Conservation (phyloP, 2,797 vertebrate species). For the Meriones psammophilus region DNA sequence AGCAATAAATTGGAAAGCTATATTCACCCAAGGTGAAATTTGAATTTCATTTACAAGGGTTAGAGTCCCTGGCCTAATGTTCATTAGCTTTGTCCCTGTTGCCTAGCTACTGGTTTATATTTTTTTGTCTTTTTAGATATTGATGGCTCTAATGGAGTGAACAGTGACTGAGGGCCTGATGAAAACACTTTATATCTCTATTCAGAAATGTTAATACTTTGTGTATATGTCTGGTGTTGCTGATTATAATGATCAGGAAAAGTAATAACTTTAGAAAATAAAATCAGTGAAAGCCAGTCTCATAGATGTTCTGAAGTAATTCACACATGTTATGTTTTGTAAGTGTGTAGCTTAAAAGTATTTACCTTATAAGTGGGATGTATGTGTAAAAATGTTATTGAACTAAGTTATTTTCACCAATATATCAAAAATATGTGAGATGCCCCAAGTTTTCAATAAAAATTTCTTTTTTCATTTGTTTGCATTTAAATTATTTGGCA, state of each 20-base stretch:
- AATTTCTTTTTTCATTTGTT: background rate
- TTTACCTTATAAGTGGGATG: background rate
- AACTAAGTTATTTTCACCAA: background rate
- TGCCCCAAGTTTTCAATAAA: background rate
- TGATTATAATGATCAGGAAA: conserved; percentile 60
- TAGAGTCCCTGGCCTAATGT: conserved; percentile 78
- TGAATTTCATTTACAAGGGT: conserved; percentile 86
- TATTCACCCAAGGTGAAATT: conserved; percentile 76
- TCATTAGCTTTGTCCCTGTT: conserved; percentile 83
- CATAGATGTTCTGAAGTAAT: background rate
- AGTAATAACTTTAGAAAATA: conserved; percentile 47
- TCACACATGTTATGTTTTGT: conserved; percentile 6
- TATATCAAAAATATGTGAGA: background rate
- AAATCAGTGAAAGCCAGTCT: background rate
- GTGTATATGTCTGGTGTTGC: conserved; percentile 16
- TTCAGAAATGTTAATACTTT: conserved; percentile 69
- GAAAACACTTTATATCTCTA: conserved; percentile 77
- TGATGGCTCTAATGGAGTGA: conserved; percentile 80
- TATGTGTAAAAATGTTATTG: background rate
- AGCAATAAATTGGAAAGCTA: conserved; percentile 84
- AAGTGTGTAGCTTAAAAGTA: background rate
- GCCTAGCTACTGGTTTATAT: conserved; percentile 82
- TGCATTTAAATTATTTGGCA: background rate
- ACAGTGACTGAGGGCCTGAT: conserved; percentile 51
- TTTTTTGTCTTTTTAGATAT: conserved; percentile 80